Evolutionary conservation across 2,113 vertebrate species (phyloP).

Genomic region (Dromaius novaehollandiae): DNA sequence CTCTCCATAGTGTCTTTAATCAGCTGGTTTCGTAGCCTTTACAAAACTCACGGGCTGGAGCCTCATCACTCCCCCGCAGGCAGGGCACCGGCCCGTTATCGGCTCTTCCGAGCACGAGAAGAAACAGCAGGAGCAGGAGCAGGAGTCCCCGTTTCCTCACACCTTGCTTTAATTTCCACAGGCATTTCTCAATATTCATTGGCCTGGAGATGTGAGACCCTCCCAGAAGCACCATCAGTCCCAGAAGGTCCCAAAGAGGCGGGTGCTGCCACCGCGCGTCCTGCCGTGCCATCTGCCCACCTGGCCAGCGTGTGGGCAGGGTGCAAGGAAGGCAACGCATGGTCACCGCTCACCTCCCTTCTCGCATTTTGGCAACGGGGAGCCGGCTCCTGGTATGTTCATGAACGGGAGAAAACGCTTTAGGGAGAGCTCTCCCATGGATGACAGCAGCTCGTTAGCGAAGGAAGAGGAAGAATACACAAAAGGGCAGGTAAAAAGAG

Average conservation of each 20-base stretch:
- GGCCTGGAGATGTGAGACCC: background rate
- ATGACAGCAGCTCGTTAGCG: background rate
- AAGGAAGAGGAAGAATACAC: background rate
- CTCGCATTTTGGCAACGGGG: too few species aligned
- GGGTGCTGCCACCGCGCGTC: background rate
- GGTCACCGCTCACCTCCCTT: rapidly evolving
- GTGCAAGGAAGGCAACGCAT: background rate
- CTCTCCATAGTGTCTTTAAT: background rate
- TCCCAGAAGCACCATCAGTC: background rate
- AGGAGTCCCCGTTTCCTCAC: background rate
- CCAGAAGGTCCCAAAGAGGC: rapidly evolving
- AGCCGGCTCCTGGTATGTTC: background rate
- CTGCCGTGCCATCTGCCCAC: background rate
- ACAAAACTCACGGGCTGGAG: background rate
- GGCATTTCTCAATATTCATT: background rate
- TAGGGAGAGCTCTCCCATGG: background rate
- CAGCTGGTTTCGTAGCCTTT: background rate
- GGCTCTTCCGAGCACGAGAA: too few species aligned
- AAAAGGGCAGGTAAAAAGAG: background rate
- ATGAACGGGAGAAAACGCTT: background rate
- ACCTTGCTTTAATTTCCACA: background rate
- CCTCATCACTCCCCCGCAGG: background rate
- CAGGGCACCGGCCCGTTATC: too few species aligned
- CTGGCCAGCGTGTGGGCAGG: too few species aligned
- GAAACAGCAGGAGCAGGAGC: too few species aligned